phyloP scores from a whole-genome alignment of 2,888 invertebrate species.

The Lithosia quadra region DNA sequence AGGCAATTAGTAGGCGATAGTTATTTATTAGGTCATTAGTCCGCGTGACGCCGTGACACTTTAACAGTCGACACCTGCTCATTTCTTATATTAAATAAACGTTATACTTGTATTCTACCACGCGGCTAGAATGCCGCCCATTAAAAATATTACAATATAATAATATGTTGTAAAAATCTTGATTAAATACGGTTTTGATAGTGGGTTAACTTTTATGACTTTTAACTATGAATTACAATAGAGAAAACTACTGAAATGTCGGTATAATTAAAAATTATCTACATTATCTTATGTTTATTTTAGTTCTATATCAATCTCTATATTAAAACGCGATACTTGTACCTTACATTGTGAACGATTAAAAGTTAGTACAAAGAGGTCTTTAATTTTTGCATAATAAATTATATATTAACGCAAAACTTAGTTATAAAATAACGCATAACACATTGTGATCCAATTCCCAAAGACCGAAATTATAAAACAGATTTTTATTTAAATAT shows the following conservation, averaged over 20 bases:
- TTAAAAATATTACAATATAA: neutral
- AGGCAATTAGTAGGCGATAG: conserved; percentile 35
- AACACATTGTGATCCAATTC: neutral
- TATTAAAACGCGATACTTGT: too few species aligned
- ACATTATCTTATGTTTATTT: neutral
- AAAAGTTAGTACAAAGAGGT: too few species aligned
- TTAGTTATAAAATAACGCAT: too few species aligned
- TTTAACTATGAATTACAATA: neutral
- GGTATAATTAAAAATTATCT: neutral
- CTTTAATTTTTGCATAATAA: too few species aligned
- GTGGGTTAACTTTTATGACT: neutral
- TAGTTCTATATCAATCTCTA: too few species aligned
- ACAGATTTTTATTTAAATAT: neutral
- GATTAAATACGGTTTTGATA: neutral
- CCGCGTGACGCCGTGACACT: conserved; percentile 34
- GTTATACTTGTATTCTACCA: neutral
- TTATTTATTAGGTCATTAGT: conserved; percentile 52
- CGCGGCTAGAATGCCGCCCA: conserved; percentile 16
- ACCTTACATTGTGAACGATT: too few species aligned
- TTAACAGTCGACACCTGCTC: conserved; percentile 25
- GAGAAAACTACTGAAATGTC: neutral
- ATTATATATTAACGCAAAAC: too few species aligned
- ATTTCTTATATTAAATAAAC: conserved; percentile 11
- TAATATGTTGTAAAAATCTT: neutral
- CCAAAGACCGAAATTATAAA: too few species aligned